A percentile compares a stretch with the other conserved stretches of the same genome.
Evolutionary conservation across 2,113 vertebrate genomes (phyloP).

Genomic region (Columba livia): DNA sequence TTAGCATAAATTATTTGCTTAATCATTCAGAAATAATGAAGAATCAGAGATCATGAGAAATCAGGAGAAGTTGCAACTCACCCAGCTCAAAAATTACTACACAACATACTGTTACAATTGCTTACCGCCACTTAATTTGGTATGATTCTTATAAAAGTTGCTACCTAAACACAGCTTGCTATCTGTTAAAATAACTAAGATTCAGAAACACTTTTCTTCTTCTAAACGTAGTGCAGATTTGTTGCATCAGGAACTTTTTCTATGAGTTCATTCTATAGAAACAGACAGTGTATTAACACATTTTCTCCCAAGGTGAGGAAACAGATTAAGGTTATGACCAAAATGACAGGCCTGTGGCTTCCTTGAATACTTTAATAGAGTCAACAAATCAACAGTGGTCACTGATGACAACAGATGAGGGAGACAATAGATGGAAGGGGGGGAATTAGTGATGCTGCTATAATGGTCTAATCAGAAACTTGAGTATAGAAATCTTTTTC

Average conservation of each 20-base stretch:
- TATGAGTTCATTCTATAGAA: slow-evolving; percentile 13
- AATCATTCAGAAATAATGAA: slow-evolving; percentile 26
- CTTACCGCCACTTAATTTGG: not conserved
- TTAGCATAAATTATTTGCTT: not conserved
- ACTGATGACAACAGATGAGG: slow-evolving; percentile 54
- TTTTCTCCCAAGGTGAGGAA: slow-evolving; percentile 71
- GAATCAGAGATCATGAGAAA: not conserved
- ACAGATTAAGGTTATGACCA: slow-evolving; percentile 70
- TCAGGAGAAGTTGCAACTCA: not conserved
- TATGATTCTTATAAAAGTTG: not conserved
- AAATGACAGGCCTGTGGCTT: slow-evolving; percentile 64
- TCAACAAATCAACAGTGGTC: slow-evolving; percentile 65
- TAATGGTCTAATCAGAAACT: slow-evolving; percentile 44
- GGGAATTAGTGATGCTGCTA: slow-evolving; percentile 53
- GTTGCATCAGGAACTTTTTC: slow-evolving; percentile 19
- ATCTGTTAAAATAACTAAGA: not conserved
- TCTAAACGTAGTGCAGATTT: not conserved
- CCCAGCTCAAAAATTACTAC: not conserved
- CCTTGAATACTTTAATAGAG: slow-evolving; percentile 60
- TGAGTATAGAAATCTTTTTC: slow-evolving; percentile 36
- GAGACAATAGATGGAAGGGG: slow-evolving; percentile 44
- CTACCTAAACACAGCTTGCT: not conserved
- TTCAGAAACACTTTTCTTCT: not conserved
- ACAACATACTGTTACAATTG: not conserved
- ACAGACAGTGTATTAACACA: slow-evolving; percentile 39